Base-by-base conservation (phyloP, 2,888 invertebrate species). In the Xylota sylvarum region DNA sequence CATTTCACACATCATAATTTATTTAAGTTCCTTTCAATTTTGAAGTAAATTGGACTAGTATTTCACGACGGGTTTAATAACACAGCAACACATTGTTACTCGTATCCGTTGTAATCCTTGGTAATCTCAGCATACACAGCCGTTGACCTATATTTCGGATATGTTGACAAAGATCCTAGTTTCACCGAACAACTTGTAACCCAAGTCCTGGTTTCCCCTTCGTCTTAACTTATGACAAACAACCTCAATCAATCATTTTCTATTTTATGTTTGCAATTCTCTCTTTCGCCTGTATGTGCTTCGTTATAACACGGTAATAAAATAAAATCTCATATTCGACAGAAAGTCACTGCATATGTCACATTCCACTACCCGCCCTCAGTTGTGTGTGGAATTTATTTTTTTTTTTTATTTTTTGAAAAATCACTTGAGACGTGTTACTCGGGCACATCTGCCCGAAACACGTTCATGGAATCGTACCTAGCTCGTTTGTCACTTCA, bases 161-260 rank as follows among this genome's bases (percentile, higher is more conserved):
- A 23, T 35, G 32, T 67, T 67, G 67, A 67, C 67, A 67, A 52
- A 67, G 50, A 17, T 19, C 23, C 19, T 35, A 23, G 10, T 35
- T 9, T 3, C 17, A 2, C n/a, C 23, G 9, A 27, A 27, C 23
- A 58, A 27, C 30, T 72, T 58, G 30, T 4, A n/a, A 32, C 10
- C 67, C 37, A 19, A 37, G n/a, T 46, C 62, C n/a, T 30, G 43
- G n/a, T n/a, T 7, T 30, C 5, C 14, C 27, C 23, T 4, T 2
- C 48, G 1, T 35, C 37, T 48, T 12, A 17, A 37, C 27, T 27
- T 23, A 30, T 60, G 60, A 73, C 48, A 60, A 60, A 73, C 37
- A 50, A 50, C 27, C 35, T 27, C 37, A 60, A 73, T 73, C 72
- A 73, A 73, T 73, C 72, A 60, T 48, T 27, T 12, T 60, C 27